Evolutionary conservation across 2,113 vertebrate genomes (phyloP).

Genomic region (Sylvia atricapilla): DNA sequence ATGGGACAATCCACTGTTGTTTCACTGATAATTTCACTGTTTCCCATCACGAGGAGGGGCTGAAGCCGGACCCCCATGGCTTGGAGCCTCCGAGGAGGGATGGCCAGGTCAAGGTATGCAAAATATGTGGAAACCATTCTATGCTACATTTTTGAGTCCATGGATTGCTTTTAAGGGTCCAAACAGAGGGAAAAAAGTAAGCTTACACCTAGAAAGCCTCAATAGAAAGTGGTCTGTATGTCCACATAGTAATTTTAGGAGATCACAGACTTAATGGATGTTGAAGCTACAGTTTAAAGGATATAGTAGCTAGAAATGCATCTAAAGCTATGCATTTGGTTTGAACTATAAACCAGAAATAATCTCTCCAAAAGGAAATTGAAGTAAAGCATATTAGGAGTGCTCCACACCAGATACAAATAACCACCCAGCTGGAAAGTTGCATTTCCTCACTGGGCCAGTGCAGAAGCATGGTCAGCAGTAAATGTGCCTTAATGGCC

Average conservation of each 20-base stretch:
- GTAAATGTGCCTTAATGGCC: neutral
- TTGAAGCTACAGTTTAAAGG: neutral
- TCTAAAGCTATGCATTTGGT: neutral
- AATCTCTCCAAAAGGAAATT: neutral
- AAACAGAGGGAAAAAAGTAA: neutral
- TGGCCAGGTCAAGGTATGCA: neutral
- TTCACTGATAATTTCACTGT: neutral
- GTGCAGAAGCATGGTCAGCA: neutral
- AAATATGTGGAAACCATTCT: neutral
- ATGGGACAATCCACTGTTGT: neutral
- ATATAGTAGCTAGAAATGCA: neutral
- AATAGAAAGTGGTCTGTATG: neutral
- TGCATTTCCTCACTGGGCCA: neutral
- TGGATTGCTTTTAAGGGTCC: neutral
- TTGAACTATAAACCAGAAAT: neutral
- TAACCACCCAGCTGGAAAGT: neutral
- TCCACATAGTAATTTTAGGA: neutral
- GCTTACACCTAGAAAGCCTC: neutral
- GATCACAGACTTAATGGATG: neutral
- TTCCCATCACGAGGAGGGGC: neutral
- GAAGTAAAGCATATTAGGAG: neutral
- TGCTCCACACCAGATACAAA: neutral
- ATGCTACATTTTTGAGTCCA: rapidly evolving
- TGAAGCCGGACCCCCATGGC: neutral
- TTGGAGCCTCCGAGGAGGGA: rapidly evolving